Base-by-base conservation (phyloP, 2,113 vertebrate species). In the Corapipo altera region DNA sequence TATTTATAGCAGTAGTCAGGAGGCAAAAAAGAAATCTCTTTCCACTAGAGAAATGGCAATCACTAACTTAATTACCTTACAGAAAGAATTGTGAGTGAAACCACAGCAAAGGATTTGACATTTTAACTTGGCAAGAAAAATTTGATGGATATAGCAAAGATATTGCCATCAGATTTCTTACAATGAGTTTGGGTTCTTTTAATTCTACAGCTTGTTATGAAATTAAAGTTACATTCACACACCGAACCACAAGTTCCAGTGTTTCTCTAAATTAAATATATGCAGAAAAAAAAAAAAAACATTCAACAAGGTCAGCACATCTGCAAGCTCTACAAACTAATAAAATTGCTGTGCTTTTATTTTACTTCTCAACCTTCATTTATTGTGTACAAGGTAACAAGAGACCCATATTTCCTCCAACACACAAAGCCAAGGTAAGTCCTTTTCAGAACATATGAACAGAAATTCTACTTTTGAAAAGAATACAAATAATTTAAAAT, bases 401-500 rank as follows among this genome's bases (percentile, higher is more conserved):
- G 26, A 77, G 22, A 86, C 35, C 22, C 11, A 1, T 28, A 37
- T 62, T 73, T 81, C 66, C 69, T 85, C 67, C 65, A 70, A 59
- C 16, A 67, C 21, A 62, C 28, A 76, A 70, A 83, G 44, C 44
- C 39, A 44, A 95, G 26, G 5, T 49, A 82, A 93, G 11, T 67
- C 22, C 39, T 84, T 94, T 78, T 75, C 41, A 75, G 23, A 91
- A 71, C 23, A 71, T 23, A 58, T 8, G 78, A 91, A 62, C 15
- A 74, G 48, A 80, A 85, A 87, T 44, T 80, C 37, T n/a, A 48
- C 44, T 75, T 88, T 69, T 67, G 35, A 82, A 75, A 88, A 73
- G 37, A 82, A 74, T 55, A 74, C 26, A 8, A 90, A 93, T 81
- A 82, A 85, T 93, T 95, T 86, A 83, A 93, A 83, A 74, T 65